Conservation (phyloP, 2,888 invertebrate species). For the Hypena proboscidalis region DNA sequence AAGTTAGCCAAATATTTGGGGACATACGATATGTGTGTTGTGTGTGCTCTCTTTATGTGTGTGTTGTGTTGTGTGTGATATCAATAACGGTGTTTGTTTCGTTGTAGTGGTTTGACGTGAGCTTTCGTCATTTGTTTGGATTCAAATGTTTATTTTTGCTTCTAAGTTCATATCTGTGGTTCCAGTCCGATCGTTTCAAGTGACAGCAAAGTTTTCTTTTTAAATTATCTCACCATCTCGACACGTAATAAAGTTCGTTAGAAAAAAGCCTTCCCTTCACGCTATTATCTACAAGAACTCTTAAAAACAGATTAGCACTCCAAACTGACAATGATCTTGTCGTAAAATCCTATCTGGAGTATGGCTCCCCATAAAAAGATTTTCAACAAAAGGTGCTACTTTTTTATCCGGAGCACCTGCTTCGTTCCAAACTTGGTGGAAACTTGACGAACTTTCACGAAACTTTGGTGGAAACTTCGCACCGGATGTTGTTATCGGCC, state of each 20-base stretch:
- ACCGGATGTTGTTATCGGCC: conserved; percentile 84
- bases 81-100: conserved; percentile 7
- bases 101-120: conserved; percentile 1
- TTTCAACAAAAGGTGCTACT: conserved; percentile 67
- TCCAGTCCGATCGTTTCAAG: conserved; percentile 13
- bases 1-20: conserved; percentile 28
- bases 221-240: conserved; percentile 15
- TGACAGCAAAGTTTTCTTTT: conserved; percentile 17
- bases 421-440: conserved; percentile 54
- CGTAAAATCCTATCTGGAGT: conserved; percentile 54
- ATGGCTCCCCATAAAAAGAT: conserved; percentile 55
- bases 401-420: conserved; percentile 82
- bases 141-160: too few species aligned
- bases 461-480: conserved; percentile 66
- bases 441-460: conserved; percentile 51
- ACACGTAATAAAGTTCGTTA: conserved; percentile 39
- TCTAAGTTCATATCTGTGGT: too few species aligned
- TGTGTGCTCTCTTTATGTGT: conserved; percentile 5
- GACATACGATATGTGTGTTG: conserved; percentile 22
- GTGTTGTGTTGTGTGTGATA: conserved; percentile 2
- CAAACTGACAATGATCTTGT: conserved; percentile 42
- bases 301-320: conserved; percentile 46
- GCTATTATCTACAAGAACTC: conserved; percentile 44
- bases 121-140: not conserved
- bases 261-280: conserved; percentile 29